Percentiles rank a stretch among this genome's conserved stretches.
phyloP scores from a whole-genome alignment of 2,113 vertebrate species.

The Bujurquina vittata region DNA sequence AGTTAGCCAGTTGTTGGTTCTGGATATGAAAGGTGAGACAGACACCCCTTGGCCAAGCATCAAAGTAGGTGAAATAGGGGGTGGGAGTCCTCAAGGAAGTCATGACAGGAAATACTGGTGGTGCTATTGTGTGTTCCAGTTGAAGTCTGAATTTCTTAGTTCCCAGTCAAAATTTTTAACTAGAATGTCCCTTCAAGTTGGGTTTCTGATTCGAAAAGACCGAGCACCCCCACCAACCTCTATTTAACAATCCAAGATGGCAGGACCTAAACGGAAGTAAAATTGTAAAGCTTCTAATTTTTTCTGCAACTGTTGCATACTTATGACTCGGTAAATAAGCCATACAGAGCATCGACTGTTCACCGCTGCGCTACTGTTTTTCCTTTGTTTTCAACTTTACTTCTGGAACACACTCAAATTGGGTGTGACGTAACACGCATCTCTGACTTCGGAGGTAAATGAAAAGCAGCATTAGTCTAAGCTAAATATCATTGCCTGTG shows the following conservation, averaged over 20 bases:
- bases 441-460: not conserved
- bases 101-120: not conserved
- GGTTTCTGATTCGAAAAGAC: not conserved
- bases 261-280: not conserved
- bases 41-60: not conserved
- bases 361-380: not conserved
- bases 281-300: no score
- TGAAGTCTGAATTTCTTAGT: no score
- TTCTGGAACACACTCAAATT: not conserved
- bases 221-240: not conserved
- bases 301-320: not conserved
- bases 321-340: not conserved
- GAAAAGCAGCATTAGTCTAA: not conserved
- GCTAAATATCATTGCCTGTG: not conserved
- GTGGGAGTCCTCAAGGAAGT: not conserved
- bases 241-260: not conserved
- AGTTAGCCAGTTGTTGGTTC: not conserved
- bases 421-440: no score
- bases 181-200: not conserved
- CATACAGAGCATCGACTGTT: not conserved
- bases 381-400: not conserved
- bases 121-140: no score
- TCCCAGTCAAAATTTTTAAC: not conserved
- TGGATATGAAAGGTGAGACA: not conserved
- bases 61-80: not conserved